Base-by-base conservation (phyloP, 1,140 invertebrate species). In the Monomorium pharaonis region DNA sequence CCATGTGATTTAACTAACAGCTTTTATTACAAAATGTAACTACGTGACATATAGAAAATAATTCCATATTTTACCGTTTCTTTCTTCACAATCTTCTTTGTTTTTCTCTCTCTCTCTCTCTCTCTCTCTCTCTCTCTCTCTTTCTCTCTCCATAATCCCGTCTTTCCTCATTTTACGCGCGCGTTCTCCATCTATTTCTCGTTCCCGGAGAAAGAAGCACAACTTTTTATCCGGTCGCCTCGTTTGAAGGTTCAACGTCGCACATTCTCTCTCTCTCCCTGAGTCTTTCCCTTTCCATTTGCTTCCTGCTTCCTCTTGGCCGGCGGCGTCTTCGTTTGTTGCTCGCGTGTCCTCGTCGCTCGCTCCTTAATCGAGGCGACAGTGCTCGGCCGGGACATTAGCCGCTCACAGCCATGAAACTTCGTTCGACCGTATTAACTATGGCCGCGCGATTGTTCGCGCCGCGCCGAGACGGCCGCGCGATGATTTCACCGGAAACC, bases 1-100 rank as follows among this genome's bases (percentile, higher is more conserved):
- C 24, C n/a, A 12, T 12, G 14, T 51, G 47, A 58, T 85, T 58
- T 77, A 81, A 44, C 12, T 74, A 30, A 58, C 21, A 62, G n/a
- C 9, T 56, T 49, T 47, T 30, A 49, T 63, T 49, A 42, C 37
- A 65, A 67, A 80, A 30, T 56, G 42, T 75, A 51, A 47, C 67
- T 90, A 84, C 85, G 89, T n/a, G 37, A 93, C 91, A 89, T 89
- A 92, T 92, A 91, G 91, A 91, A 93, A 93, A 93, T 91, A 86
- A 67, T 37, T 37, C n/a, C 21, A 21, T 16, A 21, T 16, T 47
- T 47, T 44, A 24, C 37, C 4, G 6, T 44, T 67, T 67, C 4
- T 67, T 47, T 67, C 37, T 27, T 24, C n/a, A 67, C 63, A 24
- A 67, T 47, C 37, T 47, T 27, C 12, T 67, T 47, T 24, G 33